phyloP scores from a whole-genome alignment of 1,140 invertebrate species.

The Drosophila erecta region DNA sequence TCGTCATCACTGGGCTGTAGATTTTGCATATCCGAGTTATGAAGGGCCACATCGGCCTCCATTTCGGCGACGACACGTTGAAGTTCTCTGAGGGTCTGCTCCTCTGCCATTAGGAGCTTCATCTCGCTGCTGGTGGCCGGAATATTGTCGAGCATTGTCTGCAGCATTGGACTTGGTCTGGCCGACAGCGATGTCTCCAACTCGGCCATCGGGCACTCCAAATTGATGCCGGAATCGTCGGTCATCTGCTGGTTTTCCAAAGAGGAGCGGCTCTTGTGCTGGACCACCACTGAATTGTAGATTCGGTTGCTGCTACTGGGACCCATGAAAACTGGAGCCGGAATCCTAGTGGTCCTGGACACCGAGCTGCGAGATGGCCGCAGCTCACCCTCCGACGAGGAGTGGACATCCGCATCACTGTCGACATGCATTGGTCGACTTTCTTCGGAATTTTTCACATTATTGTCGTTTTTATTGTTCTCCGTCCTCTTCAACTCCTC shows the following conservation, averaged over 20 bases:
- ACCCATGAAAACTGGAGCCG: conserved; percentile 28
- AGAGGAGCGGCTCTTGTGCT: neutral
- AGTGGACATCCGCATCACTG: neutral
- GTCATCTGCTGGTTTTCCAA: neutral
- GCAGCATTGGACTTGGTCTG: conserved; percentile 1
- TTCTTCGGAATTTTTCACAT: conserved; percentile 30
- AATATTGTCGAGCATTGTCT: conserved; percentile 18
- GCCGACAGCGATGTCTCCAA: neutral
- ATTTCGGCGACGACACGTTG: conserved; percentile 71
- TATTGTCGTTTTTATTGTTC: conserved; percentile 28
- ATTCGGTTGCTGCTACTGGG: conserved; percentile 29
- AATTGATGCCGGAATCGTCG: conserved; percentile 54
- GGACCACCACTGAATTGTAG: conserved; percentile 32
- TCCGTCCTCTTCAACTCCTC: conserved; percentile 30
- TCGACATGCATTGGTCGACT: neutral
- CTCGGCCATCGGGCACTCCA: conserved; percentile 22
- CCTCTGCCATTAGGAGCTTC: conserved; percentile 34
- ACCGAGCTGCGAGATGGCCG: neutral
- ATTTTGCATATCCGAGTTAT: conserved; percentile 21
- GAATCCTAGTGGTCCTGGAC: conserved; percentile 45
- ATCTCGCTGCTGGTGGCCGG: conserved; percentile 5
- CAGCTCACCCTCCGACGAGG: neutral
- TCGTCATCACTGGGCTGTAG: neutral
- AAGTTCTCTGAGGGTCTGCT: conserved; percentile 51
- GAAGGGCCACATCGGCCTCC: conserved; percentile 55